A percentile compares a stretch with the other conserved stretches of the same genome.
These are phyloP conservation scores for Hypothenemus hampei DNA, from an alignment of 1,140 invertebrate genomes.

Conservation along the genomic window DNA sequence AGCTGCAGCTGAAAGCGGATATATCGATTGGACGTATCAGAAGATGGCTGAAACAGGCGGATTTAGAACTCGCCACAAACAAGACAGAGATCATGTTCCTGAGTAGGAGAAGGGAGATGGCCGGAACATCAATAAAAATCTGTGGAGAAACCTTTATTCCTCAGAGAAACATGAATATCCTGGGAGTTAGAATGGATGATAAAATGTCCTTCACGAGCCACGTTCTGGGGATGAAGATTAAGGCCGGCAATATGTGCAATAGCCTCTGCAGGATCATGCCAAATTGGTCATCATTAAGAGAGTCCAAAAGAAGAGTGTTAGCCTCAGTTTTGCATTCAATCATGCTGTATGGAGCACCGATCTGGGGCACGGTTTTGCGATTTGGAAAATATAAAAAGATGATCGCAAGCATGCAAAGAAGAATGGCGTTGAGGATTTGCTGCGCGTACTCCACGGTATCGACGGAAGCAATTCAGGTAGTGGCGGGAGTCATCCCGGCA, in stretches of 20 bases:
- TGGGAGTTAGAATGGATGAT: neutral
- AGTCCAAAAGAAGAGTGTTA: constrained; percentile 8
- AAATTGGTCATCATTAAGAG: no score
- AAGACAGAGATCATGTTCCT: constrained; percentile 34
- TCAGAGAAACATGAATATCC: constrained; percentile 11
- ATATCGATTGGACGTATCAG: neutral
- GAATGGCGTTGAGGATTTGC: neutral
- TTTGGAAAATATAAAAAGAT: neutral
- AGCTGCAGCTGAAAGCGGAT: neutral
- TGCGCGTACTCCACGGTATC: constrained; percentile 26
- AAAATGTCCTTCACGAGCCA: neutral
- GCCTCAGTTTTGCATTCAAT: neutral
- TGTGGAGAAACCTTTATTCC: constrained; percentile 23
- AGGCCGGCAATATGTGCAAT: no score
- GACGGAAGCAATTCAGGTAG: constrained; percentile 20
- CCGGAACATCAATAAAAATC: no score
- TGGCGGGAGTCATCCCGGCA: constrained; percentile 27
- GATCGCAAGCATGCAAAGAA: neutral
- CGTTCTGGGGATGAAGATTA: neutral
- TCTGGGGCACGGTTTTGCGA: neutral
- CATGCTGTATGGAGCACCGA: constrained; percentile 5
- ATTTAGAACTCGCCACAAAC: constrained; percentile 17
- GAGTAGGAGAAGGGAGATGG: no score
- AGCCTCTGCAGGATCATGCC: no score
- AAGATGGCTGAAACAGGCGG: constrained; percentile 24